Conservation (phyloP, 2,113 vertebrate genomes). For the Andinoacara biseriatus region DNA sequence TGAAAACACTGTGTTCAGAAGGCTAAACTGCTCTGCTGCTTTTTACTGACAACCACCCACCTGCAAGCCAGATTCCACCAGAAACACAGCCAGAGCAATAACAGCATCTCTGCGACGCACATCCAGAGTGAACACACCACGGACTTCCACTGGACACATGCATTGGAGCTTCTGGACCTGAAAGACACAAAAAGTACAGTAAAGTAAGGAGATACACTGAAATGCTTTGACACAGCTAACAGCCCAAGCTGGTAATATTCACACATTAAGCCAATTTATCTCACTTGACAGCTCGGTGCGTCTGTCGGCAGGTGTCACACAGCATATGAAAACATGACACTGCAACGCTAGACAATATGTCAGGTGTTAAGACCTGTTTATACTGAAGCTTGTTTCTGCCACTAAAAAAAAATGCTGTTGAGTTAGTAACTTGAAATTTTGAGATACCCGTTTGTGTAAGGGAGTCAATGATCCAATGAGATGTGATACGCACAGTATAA, state of each 20-base stretch:
- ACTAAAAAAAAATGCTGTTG: background rate
- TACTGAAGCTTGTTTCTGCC: background rate
- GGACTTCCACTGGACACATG: constrained; percentile 95
- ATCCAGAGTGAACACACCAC: constrained; percentile 92
- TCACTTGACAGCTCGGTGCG: background rate
- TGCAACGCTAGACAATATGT: background rate
- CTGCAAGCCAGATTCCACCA: constrained; percentile 94
- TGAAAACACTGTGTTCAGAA: background rate
- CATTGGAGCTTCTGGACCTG: constrained; percentile 95
- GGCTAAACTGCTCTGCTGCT: background rate
- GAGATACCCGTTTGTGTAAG: background rate
- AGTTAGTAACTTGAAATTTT: background rate
- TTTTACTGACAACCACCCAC: constrained; percentile 66
- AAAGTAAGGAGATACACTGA: background rate
- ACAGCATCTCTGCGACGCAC: constrained; percentile 94
- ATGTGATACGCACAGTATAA: background rate
- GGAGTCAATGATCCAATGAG: background rate
- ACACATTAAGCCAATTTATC: background rate
- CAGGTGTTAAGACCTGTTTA: background rate
- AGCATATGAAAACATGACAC: background rate
- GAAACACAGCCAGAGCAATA: constrained; percentile 92
- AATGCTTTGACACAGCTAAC: too few relatives aligned
- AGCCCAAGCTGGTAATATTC: background rate
- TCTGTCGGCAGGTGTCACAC: background rate
- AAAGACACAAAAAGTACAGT: constrained; percentile 10